Base-by-base conservation (phyloP, 2,888 invertebrate species). In the Cyaniris semiargus region DNA sequence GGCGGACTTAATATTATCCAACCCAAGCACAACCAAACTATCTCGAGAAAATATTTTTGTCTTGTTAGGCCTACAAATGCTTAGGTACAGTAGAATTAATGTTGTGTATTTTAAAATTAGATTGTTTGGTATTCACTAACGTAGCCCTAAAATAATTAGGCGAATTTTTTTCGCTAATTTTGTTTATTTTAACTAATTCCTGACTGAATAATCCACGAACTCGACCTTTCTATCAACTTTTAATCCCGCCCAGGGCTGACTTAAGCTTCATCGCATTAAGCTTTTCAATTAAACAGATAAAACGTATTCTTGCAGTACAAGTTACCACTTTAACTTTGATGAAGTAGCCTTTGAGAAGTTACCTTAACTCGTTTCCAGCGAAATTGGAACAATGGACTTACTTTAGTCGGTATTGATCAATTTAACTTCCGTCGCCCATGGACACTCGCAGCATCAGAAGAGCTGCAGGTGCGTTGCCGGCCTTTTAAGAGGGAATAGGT, bases 291-390 rank as follows among this genome's bases (percentile, higher is more conserved):
- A 66, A 66, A 27, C 66, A 66, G 66, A 66, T 66, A 66, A 66
- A 66, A 66, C 66, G 66, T 66, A 66, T 66, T 66, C 66, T 66
- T 66, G 15, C 27, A 66, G 66, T 66, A 66, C 66, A 66, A 66
- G 66, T 23, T 27, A 27, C 66, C 27, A 27, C 66, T 66, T 66
- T 31, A 66, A 66, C 66, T 66, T 66, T 66, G 66, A 66, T 66
- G 66, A 66, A 66, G 66, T 66, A 66, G 66, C 66, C 66, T 66
- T 66, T 31, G 66, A 66, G 66, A 66, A 66, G 66, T 66, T 66
- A 66, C 66, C 66, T 60, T 60, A 60, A 60, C 60, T 66, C 66
- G 66, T 31, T 66, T 6, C 27, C 27, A 27, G 66, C 27, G 66
- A 31, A 66, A 66, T 31, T 27, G 31, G 66, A 66, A 66, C 66